Base-by-base conservation (phyloP, 2,113 vertebrate species). In the Pogonocichla stellata region DNA sequence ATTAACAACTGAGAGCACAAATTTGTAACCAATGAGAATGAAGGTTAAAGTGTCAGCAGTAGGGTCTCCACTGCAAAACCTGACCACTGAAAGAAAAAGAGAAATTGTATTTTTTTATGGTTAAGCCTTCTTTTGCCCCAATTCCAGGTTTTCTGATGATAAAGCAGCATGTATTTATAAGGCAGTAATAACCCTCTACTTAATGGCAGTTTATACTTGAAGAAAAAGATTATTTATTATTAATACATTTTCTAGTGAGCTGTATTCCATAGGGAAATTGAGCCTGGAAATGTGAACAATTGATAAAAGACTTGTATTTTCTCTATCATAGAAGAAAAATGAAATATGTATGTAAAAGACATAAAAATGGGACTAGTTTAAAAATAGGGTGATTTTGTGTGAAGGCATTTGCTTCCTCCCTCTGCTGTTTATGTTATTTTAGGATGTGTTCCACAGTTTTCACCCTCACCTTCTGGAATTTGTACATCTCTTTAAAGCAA, bases 171-270 rank as follows among this genome's bases (percentile, higher is more conserved):
- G 22, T 62, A 58, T 95, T 97, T 74, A 60, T 58, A 93, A 93
- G 69, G 60, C 40, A 89, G 33, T 81, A 95, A 96, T 91, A 94
- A 86, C 8, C 9, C 25, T 50, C 24, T 93, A 23, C 54, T 92
- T 95, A 93, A 86, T 73, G 80, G 17, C 19, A 86, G 58, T 47
- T 65, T 91, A 43, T 75, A 90, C 86, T 96, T 96, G 80, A 97
- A 97, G 69, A 71, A 78, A 91, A 93, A 88, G 51, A 42, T 64
- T 78, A 94, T 89, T 94, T 96, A 93, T 72, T 93, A 96, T 92
- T 94, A 97, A 95, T 88, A 19, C 9, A 31, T 78, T 92, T 95
- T 47, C 42, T 86, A 88, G 91, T 78, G 31, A 80, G 13, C 31
- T 88, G 18, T 36, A 48, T 75, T 36, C 67, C 67, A 60, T 36